Evolutionary conservation across 1,140 invertebrate genomes (phyloP).

Genomic region (Glossosoma conforme): DNA sequence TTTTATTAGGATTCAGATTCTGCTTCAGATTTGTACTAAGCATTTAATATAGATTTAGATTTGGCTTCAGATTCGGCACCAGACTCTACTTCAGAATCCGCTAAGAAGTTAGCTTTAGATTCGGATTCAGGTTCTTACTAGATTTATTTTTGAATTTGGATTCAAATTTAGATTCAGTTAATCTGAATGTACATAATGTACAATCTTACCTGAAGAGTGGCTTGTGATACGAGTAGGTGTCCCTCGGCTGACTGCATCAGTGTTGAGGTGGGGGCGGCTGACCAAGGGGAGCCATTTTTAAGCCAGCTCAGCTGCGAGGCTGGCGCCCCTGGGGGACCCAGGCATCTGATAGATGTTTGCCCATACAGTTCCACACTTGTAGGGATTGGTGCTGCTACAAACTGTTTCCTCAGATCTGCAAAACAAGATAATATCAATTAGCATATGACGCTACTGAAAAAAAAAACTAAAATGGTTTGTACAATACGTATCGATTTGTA

Average conservation of each 20-base stretch:
- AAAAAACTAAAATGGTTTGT: too few relatives aligned
- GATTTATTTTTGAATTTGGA: too few relatives aligned
- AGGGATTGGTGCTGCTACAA: constrained; percentile 76
- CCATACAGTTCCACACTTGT: constrained; percentile 78
- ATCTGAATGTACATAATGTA: not conserved
- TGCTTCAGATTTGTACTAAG: too few relatives aligned
- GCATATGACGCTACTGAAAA: not conserved
- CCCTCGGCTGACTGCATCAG: constrained; percentile 80
- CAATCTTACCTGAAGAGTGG: constrained; percentile 61
- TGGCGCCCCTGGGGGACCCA: constrained; percentile 83
- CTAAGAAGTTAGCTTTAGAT: too few relatives aligned
- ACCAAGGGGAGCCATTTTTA: constrained; percentile 65
- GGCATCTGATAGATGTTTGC: constrained; percentile 81
- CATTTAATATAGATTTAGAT: too few relatives aligned
- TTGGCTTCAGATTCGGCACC: too few relatives aligned
- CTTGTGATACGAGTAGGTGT: constrained; percentile 84
- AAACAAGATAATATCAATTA: constrained; percentile 7
- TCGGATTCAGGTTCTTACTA: too few relatives aligned
- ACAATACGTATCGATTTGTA: too few relatives aligned
- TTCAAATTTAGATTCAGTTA: too few relatives aligned
- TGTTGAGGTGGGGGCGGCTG: constrained; percentile 50
- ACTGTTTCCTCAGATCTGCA: constrained; percentile 78
- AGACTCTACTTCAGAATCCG: too few relatives aligned
- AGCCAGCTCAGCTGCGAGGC: constrained; percentile 81
- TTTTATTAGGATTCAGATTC: too few relatives aligned